A percentile compares a stretch with the other conserved stretches of the same genome.
phyloP scores from a whole-genome alignment of 2,113 vertebrate genomes.

The Azemiops feae region DNA sequence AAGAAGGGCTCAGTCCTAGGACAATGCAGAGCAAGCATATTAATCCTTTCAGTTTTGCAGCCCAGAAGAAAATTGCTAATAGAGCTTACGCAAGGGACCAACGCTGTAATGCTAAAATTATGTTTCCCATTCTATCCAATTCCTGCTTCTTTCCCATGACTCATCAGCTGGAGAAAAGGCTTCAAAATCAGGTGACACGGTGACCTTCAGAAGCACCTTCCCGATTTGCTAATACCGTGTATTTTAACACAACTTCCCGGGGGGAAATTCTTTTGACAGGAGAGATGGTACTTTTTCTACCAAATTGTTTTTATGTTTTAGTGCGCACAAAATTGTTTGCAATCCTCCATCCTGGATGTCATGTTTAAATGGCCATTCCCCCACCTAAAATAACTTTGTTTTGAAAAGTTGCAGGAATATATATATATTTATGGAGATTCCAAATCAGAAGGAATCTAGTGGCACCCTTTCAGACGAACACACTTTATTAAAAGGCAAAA shows the following conservation, averaged over 20 bases:
- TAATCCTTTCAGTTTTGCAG: constrained; percentile 50
- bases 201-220: background rate
- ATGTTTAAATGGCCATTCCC: background rate
- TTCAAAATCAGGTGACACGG: constrained; percentile 4
- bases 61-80: constrained; percentile 62
- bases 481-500: background rate
- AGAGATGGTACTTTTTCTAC: background rate
- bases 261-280: background rate
- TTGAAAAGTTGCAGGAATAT: background rate
- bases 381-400: background rate
- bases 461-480: background rate
- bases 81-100: constrained; percentile 49
- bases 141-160: constrained; percentile 26
- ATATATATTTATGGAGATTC: background rate
- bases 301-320: background rate
- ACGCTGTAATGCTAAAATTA: constrained; percentile 32
- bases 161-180: constrained; percentile 22
- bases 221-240: background rate
- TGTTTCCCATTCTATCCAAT: constrained; percentile 32
- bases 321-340: background rate
- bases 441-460: background rate
- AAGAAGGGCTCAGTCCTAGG: constrained; percentile 28
- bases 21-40: constrained; percentile 36
- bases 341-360: background rate
- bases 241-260: background rate